Evolutionary conservation across 2,113 vertebrate genomes (phyloP).

Genomic region (Megaceryle torquata): DNA sequence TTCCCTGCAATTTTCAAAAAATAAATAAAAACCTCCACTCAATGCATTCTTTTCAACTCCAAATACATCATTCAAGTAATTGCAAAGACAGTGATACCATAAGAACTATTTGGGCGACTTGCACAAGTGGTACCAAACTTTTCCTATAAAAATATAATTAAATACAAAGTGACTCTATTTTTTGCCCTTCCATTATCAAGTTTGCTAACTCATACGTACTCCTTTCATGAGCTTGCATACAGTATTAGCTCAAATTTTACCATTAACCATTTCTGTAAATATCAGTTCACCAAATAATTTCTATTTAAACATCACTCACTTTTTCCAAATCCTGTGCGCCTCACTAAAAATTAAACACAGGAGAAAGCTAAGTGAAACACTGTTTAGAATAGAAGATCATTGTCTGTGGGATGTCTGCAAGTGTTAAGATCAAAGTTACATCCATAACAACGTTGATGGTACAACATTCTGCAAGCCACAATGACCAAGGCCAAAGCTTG

Average conservation of each 20-base stretch:
- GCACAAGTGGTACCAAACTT: not conserved
- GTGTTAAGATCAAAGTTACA: not conserved
- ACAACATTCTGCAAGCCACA: not conserved
- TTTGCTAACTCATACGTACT: not conserved
- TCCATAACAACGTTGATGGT: not conserved
- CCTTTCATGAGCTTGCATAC: not conserved
- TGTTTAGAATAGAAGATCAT: not conserved
- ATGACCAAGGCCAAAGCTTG: not conserved
- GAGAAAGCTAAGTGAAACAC: not conserved
- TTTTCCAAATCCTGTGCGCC: not conserved
- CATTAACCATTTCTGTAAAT: not conserved
- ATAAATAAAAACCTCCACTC: not conserved
- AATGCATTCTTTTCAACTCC: not conserved
- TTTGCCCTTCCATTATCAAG: not conserved
- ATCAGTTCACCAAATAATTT: not conserved
- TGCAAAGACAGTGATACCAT: not conserved
- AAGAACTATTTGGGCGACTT: not conserved
- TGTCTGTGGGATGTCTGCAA: not conserved
- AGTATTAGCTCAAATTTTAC: not conserved
- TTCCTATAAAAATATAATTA: not conserved
- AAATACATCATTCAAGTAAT: not conserved
- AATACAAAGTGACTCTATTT: not conserved
- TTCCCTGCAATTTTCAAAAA: not conserved
- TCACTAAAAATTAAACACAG: not conserved
- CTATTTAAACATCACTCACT: not conserved